Conservation (phyloP, 1,140 invertebrate species). For the Teleogryllus occipitalis region DNA sequence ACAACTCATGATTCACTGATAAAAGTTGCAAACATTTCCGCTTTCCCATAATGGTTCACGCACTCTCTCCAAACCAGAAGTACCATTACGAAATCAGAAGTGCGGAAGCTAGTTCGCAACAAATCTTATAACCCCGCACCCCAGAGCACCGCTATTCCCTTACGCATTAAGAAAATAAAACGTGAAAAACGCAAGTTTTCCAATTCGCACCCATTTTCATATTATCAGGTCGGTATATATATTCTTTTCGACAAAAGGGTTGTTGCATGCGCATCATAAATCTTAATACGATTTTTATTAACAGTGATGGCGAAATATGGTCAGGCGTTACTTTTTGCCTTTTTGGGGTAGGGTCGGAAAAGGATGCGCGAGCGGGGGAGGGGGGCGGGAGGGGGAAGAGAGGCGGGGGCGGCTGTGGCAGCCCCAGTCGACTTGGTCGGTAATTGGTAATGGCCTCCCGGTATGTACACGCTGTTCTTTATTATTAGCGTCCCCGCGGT, state of each 20-base stretch:
- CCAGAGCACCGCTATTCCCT: neutral
- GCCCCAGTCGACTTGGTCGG: neutral
- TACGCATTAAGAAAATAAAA: neutral
- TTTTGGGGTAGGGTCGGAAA: neutral
- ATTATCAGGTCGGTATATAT: neutral
- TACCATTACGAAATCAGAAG: too few species aligned
- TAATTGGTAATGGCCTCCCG: neutral
- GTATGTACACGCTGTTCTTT: neutral
- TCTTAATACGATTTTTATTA: neutral
- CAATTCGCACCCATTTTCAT: neutral
- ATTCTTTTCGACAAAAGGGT: neutral
- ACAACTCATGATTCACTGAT: too few species aligned
- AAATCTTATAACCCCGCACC: too few species aligned
- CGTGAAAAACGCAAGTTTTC: neutral
- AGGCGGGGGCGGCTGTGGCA: neutral
- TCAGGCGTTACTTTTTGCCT: neutral
- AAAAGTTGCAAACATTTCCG: too few species aligned
- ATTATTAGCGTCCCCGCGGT: neutral
- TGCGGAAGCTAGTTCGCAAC: too few species aligned
- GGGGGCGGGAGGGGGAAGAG: neutral
- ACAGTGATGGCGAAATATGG: conserved; percentile 3
- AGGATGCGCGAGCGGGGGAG: too few species aligned
- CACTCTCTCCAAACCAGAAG: too few species aligned
- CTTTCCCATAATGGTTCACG: too few species aligned
- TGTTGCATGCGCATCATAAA: neutral